Evolutionary conservation across 2,113 vertebrate genomes (phyloP), one percentile per base, ranked within the genome.

Genomic region (Hippocampus abdominalis): DNA sequence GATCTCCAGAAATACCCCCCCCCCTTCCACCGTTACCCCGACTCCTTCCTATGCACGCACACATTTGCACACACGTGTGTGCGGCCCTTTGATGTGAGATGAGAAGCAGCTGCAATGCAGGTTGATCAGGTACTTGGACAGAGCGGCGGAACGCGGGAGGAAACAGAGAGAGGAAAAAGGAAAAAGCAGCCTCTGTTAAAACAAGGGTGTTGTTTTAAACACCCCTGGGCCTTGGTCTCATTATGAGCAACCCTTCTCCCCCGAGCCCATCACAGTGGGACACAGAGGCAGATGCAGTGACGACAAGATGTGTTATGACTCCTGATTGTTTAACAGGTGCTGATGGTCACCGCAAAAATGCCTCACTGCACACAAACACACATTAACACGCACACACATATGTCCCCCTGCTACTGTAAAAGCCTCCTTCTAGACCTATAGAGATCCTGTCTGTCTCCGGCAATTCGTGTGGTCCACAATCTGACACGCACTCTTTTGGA

Each of bases 61-160:
- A 70, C 54, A 60, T 56, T 61, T 68, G 71, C 61, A 64, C 66
- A 72, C 65, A 74, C 72, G 71, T 27, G 53, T 36, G 44, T 46
- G 64, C 44, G 40, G 56, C 64, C 78, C 87, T 91, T 89, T 91
- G 90, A 91, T 86, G 84, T 85, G 77, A 91, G 90, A 92, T 92
- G 89, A 90, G 85, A 91, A 81, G 76, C 66, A 74, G 79, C 68
- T 20, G 46, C 63, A 81, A 86, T 77, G 79, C 85, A 75, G 90
- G 88, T 87, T 79, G 79, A 89, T 91, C 90, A 89, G 85, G 87
- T 89, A 88, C 66, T 18, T 40, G 54, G 66, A 81, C 39, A 70
- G 56, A 75, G 68, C 64, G 66, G 67, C 13, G 66, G 68, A 75
- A 40, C 40, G 66, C 48, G 20, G 70, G 44, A 60, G 56, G 49